A percentile compares a stretch with the other conserved stretches of the same genome.
These are phyloP conservation scores for Bradysia coprophila DNA, from an alignment of 1,140 invertebrate genomes.

Conservation along the genomic window DNA sequence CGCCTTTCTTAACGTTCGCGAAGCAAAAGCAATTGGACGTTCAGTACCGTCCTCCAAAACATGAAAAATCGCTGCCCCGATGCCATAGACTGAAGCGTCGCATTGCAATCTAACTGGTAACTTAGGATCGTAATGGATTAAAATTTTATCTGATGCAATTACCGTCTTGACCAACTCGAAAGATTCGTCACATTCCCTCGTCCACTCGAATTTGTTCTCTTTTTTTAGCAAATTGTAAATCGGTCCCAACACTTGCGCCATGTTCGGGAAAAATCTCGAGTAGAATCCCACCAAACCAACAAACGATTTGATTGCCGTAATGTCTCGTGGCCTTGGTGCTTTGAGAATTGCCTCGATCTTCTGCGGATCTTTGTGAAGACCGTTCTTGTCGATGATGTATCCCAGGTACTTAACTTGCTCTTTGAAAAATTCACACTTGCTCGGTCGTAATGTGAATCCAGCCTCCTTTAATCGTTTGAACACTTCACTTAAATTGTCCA, in stretches of 20 bases:
- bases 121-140: conserved; percentile 6
- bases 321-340: conserved; percentile 8
- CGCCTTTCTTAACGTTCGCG: conserved; percentile 20
- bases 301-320: conserved; percentile 12
- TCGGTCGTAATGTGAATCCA: conserved; percentile 10
- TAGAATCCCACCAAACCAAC: conserved; percentile 15
- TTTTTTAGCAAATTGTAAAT: conserved; percentile 15
- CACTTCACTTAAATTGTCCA: no score
- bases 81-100: conserved; percentile 8
- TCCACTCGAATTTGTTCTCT: conserved; percentile 10
- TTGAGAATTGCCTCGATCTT: conserved; percentile 11
- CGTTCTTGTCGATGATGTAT: no score
- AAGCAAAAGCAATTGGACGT: conserved; percentile 25
- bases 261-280: conserved; percentile 16
- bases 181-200: conserved; percentile 4
- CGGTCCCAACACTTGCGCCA: conserved; percentile 11
- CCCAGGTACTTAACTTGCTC: conserved; percentile 13
- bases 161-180: conserved; percentile 1
- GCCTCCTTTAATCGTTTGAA: conserved; percentile 3
- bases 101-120: conserved; percentile 5
- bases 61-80: conserved; percentile 6
- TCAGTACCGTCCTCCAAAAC: conserved; percentile 11
- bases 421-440: conserved; percentile 14
- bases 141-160: conserved; percentile 4
- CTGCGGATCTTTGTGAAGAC: conserved; percentile 7